Percentiles rank a stretch among this genome's conserved stretches.
Conservation (phyloP, 1,140 invertebrate species). For the Drosophila saltans region DNA sequence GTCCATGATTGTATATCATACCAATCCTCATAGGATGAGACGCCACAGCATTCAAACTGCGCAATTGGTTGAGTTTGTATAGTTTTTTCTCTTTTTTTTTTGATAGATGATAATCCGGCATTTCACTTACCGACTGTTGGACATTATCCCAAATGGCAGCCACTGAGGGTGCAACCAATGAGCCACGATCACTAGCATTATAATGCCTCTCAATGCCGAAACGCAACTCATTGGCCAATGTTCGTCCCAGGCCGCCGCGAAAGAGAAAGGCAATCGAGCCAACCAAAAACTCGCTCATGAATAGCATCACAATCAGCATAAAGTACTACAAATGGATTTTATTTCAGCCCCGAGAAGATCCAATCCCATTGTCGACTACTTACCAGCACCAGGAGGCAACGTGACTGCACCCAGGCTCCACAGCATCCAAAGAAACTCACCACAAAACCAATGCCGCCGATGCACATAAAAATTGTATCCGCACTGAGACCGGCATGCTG, state of each 20-base stretch:
- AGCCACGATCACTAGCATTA: conserved; percentile 85
- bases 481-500: conserved; percentile 88
- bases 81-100: too few species aligned
- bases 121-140: conserved; percentile 86
- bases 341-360: too few species aligned
- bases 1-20: conserved; percentile 92
- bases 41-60: conserved; percentile 93
- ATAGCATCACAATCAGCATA: conserved; percentile 90
- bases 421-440: conserved; percentile 92
- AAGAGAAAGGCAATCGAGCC: conserved; percentile 91
- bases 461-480: conserved; percentile 87
- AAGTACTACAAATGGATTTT: conserved; percentile 88
- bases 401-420: conserved; percentile 91
- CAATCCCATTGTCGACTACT: conserved; percentile 52
- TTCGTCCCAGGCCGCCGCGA: conserved; percentile 87
- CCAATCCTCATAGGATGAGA: conserved; percentile 92
- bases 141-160: conserved; percentile 89
- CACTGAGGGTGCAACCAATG: conserved; percentile 85
- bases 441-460: conserved; percentile 88
- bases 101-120: neutral
- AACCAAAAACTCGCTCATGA: conserved; percentile 90
- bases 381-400: conserved; percentile 90
- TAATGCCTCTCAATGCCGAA: conserved; percentile 89
- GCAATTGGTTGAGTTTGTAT: too few species aligned
- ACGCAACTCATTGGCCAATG: conserved; percentile 87